phyloP scores from a whole-genome alignment of 2,797 vertebrate species.

The Darevskia nairensis region DNA sequence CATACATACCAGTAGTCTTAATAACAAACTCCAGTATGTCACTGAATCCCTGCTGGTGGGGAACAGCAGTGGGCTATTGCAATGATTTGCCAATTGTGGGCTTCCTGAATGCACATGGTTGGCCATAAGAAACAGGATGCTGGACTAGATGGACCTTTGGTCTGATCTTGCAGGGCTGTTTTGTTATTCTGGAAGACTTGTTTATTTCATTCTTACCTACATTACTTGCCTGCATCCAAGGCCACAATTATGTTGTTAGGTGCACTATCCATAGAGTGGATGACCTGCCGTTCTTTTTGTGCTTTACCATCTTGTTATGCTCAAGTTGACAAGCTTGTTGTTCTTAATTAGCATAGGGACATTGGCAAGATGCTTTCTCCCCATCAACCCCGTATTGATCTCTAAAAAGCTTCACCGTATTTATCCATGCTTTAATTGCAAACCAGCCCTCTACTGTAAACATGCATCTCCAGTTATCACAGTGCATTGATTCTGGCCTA shows the following conservation, averaged over 20 bases:
- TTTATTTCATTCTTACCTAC: neutral
- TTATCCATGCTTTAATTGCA: conserved; percentile 47
- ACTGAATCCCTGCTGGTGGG: no score
- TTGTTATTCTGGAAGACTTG: no score
- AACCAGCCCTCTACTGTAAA: conserved; percentile 52
- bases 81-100: no score
- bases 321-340: conserved; percentile 48
- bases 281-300: conserved; percentile 38
- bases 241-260: conserved; percentile 50
- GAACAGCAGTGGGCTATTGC: no score
- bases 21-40: no score
- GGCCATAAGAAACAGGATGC: no score
- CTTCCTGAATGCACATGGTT: no score
- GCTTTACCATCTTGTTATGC: neutral
- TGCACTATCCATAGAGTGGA: conserved; percentile 47
- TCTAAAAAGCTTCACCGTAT: conserved; percentile 33
- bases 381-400: conserved; percentile 49
- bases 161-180: no score
- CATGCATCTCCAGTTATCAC: conserved; percentile 38
- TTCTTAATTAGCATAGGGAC: conserved; percentile 9
- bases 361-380: conserved; percentile 38
- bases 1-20: no score
- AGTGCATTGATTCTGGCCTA: conserved; percentile 45
- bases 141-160: no score
- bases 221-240: neutral